Evolutionary conservation across 2,113 vertebrate species (phyloP).

Genomic region (Ameiurus melas): DNA sequence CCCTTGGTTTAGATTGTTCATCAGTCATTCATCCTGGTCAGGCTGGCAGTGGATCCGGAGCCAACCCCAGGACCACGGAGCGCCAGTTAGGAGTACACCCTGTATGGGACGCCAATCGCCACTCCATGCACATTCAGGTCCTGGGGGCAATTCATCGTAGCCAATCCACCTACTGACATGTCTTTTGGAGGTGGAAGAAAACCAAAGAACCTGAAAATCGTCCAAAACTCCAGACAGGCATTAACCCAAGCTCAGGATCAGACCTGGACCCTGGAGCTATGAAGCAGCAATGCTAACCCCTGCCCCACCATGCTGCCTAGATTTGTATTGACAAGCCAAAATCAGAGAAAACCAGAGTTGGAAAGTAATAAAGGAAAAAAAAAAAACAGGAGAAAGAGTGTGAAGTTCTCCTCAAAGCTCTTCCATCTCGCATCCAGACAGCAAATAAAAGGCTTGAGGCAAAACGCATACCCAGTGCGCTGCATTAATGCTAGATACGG

Average conservation of each 20-base stretch:
- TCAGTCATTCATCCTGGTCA: not conserved
- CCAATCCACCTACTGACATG: not conserved
- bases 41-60: not conserved
- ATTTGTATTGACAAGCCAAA: not conserved
- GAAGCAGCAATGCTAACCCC: not conserved
- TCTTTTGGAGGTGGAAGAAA: not conserved
- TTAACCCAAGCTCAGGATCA: not conserved
- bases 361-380: not conserved
- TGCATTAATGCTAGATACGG: slow-evolving; percentile 14
- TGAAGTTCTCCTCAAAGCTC: not conserved
- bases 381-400: not conserved
- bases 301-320: not conserved
- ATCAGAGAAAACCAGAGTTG: not conserved
- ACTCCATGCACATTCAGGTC: not conserved
- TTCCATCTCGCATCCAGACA: not conserved
- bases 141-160: not conserved
- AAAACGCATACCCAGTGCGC: slow-evolving; percentile 19
- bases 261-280: not conserved
- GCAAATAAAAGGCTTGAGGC: not conserved
- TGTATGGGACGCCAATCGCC: not conserved
- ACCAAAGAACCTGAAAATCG: not conserved
- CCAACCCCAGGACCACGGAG: not conserved
- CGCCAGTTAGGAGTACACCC: not conserved
- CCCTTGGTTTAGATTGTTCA: not conserved
- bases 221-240: not conserved